Conservation (phyloP, 2,888 invertebrate genomes). For the Mesochorus sp. region DNA sequence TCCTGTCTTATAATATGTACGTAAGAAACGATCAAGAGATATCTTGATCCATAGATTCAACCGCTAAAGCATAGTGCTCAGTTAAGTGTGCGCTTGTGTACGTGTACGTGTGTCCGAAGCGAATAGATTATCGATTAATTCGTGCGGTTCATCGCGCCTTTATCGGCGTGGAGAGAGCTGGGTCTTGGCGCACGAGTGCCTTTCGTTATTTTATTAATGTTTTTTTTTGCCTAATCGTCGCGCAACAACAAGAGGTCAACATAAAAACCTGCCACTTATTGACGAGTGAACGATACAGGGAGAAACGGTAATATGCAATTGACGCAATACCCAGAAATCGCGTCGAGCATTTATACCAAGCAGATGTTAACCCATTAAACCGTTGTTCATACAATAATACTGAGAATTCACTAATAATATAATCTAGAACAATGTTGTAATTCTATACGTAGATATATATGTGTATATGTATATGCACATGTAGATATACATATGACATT, state of each 20-base stretch:
- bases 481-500: slow-evolving; percentile 3
- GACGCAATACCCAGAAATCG: slow-evolving; percentile 24
- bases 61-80: slow-evolving; percentile 8
- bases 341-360: slow-evolving; percentile 1
- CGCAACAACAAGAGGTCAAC: slow-evolving; percentile 7
- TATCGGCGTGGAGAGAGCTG: background rate
- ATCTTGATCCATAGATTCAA: background rate
- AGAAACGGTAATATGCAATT: background rate
- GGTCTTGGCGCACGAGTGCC: slow-evolving; percentile 55
- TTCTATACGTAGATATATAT: background rate
- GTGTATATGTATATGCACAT: background rate
- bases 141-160: background rate
- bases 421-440: background rate
- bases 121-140: slow-evolving; percentile 29
- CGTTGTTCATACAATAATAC: slow-evolving; percentile 16
- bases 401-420: slow-evolving; percentile 10
- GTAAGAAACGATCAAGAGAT: background rate
- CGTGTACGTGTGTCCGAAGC: slow-evolving; percentile 10
- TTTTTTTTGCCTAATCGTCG: slow-evolving; percentile 24
- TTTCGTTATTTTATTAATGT: too few relatives aligned
- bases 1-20: background rate
- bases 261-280: background rate
- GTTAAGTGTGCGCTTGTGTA: background rate
- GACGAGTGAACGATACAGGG: background rate
- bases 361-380: background rate